Base-by-base conservation (phyloP, 2,797 vertebrate genomes). In the Pangasius larnaudii region DNA sequence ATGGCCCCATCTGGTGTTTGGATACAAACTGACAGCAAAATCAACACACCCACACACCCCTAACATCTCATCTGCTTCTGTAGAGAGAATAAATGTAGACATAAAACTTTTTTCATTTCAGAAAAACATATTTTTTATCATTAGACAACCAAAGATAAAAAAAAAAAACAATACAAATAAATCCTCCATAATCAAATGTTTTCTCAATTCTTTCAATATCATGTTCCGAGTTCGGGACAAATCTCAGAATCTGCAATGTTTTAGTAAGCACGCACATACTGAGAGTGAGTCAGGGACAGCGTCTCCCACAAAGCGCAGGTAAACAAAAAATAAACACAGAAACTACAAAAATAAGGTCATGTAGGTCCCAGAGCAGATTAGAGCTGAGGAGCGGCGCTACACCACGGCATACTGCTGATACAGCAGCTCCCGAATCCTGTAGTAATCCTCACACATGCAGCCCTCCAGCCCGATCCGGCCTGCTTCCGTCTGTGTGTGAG, bases 381-480 rank as follows among this genome's bases (percentile, higher is more conserved):
- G 46, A 78, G 78, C 30, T 8, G 83, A 42, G 39, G 36, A 30
- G 39, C 90, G 88, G 90, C 85, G 92, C 95, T 95, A 99, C 89
- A 99, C 97, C 91, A 99, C 98, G 71, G 98, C 99, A 0, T 99
- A 99, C 92, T 99, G 98, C 95, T 98, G 96, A 75, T 99, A 99
- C 92, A 99, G 96, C 96, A 99, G 97, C 94, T 98, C 97, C 93
- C 98, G 97, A 95, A 99, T 99, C 95, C 98, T 98, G 92, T 98
- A 99, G 96, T 99, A 99, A 94, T 99, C 98, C 89, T 98, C 98
- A 94, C 99, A 99, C 91, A 98, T 96, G 94, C 98, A 98, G 93
- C 99, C 99, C 96, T 99, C 99, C 94, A 99, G 93, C 90, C 98
- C 98, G 86, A 99, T 99, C 88, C 98, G 97, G 67, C 99, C 99